A percentile compares a stretch with the other conserved stretches of the same genome.
Conservation (phyloP, 1,140 invertebrate species). For the Oryzaephilus surinamensis region DNA sequence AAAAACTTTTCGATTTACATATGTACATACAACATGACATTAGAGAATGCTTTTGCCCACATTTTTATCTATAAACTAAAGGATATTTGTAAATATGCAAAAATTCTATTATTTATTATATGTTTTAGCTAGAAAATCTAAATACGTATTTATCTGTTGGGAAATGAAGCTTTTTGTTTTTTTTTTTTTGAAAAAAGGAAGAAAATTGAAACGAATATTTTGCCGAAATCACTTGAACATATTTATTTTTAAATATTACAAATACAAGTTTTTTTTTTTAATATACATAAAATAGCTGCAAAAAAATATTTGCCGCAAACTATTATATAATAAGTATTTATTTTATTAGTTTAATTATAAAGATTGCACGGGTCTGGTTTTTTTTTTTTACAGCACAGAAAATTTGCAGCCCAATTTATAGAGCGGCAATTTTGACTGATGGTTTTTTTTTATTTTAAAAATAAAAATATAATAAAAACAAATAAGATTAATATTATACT, state of each 20-base stretch:
- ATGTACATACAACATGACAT: constrained; percentile 24
- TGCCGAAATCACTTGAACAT: constrained; percentile 21
- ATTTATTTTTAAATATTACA: constrained; percentile 31
- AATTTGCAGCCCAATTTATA: constrained; percentile 8
- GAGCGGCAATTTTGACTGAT: too few species aligned
- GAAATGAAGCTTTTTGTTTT: neutral
- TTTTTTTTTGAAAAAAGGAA: neutral
- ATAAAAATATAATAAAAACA: too few species aligned
- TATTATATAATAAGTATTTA: constrained; percentile 3
- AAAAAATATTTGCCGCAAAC: constrained; percentile 20
- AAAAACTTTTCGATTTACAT: constrained; percentile 30
- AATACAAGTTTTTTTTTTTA: constrained; percentile 28
- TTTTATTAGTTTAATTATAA: neutral
- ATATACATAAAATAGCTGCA: constrained; percentile 25
- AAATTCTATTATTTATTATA: too few species aligned
- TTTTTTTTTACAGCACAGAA: constrained; percentile 11
- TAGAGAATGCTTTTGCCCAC: constrained; percentile 14
- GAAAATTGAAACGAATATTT: neutral
- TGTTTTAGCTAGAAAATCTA: too few species aligned
- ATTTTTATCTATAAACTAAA: constrained; percentile 20
- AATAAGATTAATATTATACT: too few species aligned
- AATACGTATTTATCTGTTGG: neutral
- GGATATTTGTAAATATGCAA: neutral
- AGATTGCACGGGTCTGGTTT: constrained; percentile 3
- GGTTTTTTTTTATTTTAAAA: too few species aligned